Evolutionary conservation across 2,888 invertebrate species (phyloP), one percentile per base, ranked within the genome.

Genomic region (Pollenia griseotomentosa): DNA sequence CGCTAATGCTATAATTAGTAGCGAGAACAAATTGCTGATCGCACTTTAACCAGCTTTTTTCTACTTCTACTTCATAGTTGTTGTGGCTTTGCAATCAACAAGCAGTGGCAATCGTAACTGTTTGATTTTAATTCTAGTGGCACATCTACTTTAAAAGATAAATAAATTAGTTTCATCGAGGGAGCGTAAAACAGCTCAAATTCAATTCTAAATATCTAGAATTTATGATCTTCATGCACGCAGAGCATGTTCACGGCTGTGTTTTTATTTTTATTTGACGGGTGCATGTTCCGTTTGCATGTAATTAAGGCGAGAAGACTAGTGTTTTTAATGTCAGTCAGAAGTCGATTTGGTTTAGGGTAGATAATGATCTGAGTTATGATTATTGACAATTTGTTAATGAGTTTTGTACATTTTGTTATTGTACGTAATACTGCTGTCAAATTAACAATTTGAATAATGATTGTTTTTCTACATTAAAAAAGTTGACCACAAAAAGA

Each of bases 1-100:
- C 83, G 70, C 63, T 70, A 77, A 77, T 63, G 57, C 77, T 63
- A 88, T 89, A 89, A 90, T 92, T 90, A 89, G 88, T 77, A 81
- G 79, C 66, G 65, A 82, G 73, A 89, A 88, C 89, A 89, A 89
- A 89, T 89, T 88, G 88, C 85, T 88, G 70, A 86, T 87, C 84
- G 84, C 89, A 87, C 88, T 87, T 89, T 89, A 89, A 88, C 88
- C 88, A 88, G 83, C 80, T 83, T 83, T 68, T 66, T 68, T 44
- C 19, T 23, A 44, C 8, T 63, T 46, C 59, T 51, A 51, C 48
- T 57, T 46, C n/a, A 57, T 42, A 51, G 51, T 44, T 16, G 59
- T 71, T 19, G 44, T 77, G 44, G 33, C 75, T 70, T 33, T 33
- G 6, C 33, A 33, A 33, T 33, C 33, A 33, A 33, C 33, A 33